Base-by-base conservation (phyloP, 1,140 invertebrate genomes). In the Lepidotrigona ventralis region DNA sequence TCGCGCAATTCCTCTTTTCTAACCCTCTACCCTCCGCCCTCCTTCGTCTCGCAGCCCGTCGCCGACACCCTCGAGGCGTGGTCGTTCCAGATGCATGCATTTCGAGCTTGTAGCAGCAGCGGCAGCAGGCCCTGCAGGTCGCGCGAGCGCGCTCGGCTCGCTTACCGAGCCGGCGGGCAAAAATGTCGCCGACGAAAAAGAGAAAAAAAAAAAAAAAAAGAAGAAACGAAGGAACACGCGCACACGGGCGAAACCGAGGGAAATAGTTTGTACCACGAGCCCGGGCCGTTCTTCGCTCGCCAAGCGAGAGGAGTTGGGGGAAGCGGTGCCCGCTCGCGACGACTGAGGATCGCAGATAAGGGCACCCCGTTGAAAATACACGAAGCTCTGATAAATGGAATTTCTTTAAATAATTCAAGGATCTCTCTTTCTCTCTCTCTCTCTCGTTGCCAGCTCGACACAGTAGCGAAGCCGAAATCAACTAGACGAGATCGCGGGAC, bases 81-180 rank as follows among this genome's bases (percentile, higher is more conserved):
- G 79, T 89, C 87, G 80, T 89, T 88, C 79, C 85, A 85, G 85
- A 86, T 88, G 87, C 87, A 89, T 88, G 87, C 85, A 86, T 88
- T 86, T 88, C 84, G 69, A 88, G 81, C 39, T 33, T 33, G 33
- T 33, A 46, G 39, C 6, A 46, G 39, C 39, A 46, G 39, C 39
- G 8, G 39, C 83, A 86, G 86, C 82, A 84, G 74, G 73, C 39
- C 86, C 58, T 54, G 79, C 84, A 76, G 72, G 46, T 79, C 58
- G 69, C 68, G 81, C 75, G 71, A n/a, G 71, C 66, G 56, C 60
- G 77, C 83, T n/a, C 19, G 69, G 76, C 51, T 79, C 76, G 51
- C 56, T 83, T 72, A 72, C 76, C 69, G 74, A 51, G 56, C 64
- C 21, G 51, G 6, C 11, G 26, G 63, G 56, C n/a, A 81, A 74